Base-by-base conservation (phyloP, 2,797 vertebrate species). In the Bradypodion pumilum region DNA sequence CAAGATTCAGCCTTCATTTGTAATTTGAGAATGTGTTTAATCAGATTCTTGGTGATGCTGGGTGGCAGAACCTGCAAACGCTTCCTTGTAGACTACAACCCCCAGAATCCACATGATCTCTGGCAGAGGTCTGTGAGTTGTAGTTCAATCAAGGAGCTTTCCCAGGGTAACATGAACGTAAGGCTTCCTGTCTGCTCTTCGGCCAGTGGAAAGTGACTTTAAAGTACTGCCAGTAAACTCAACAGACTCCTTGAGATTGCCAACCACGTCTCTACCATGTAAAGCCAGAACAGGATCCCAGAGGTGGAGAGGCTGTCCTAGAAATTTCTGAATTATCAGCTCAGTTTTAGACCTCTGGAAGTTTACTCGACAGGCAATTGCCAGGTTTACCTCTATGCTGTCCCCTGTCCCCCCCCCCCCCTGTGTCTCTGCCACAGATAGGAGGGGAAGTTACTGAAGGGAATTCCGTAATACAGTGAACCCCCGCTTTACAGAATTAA, bases 321-420 rank as follows among this genome's bases (percentile, higher is more conserved):
- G 87, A 93, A 90, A 87, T 92, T 94, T 91, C 92, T 93, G 91
- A 89, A 90, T 93, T 89, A 86, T 85, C 75, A 79, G 89, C 91
- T 44, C 65, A 80, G 56, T 80, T 93, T 89, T 32, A 89, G 91
- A 87, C 85, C 91, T 86, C 81, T 90, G 89, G 79, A 90, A 44
- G 59, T 73, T n/a, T 19, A 25, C 32, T 59, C 29, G 32, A 25
- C n/a, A 23, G n/a, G 29, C 2, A 1, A 49, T 69, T 40, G 21
- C 40, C n/a, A 74, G 32, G 32, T 21, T 32, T 40, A 27, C 37
- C 40, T 93, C 92, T 86, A 78, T 91, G 81, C 91, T 12, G 23
- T 6, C n/a, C n/a, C n/a, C 44, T n/a, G n/a, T n/a, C 23, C 32
- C 46, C 27, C 0, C 8, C 3, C 13, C 13, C 19, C 52, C 52